Conservation (phyloP, 2,113 vertebrate genomes). For the Oryzias melastigma region DNA sequence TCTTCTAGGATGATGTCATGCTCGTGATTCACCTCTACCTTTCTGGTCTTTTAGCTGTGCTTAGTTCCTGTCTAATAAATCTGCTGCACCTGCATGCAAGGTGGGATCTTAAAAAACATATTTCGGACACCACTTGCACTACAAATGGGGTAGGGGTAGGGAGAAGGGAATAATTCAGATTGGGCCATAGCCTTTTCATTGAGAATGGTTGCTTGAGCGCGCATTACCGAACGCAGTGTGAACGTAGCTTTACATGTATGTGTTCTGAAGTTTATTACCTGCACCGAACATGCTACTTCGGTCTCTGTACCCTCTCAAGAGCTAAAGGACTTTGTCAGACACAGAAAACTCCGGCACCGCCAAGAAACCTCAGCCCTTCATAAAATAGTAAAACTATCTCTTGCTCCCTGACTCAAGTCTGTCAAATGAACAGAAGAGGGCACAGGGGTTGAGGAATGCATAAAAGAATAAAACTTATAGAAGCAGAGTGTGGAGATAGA, state of each 20-base stretch:
- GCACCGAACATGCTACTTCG: conserved; percentile 25
- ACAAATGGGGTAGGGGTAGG: too few relatives aligned
- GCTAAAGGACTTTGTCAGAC: conserved; percentile 59
- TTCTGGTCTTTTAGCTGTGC: too few relatives aligned
- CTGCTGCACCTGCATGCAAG: too few relatives aligned
- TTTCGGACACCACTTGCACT: too few relatives aligned
- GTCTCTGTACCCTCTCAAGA: conserved; percentile 34
- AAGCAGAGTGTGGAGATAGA: conserved; percentile 17
- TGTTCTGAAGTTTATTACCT: not conserved
- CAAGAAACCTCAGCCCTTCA: conserved; percentile 61
- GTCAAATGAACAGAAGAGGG: conserved; percentile 69
- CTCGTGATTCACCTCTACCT: too few relatives aligned
- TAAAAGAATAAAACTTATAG: conserved; percentile 55
- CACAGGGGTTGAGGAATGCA: conserved; percentile 61
- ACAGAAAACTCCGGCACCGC: conserved; percentile 46
- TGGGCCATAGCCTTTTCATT: too few relatives aligned
- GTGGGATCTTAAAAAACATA: too few relatives aligned
- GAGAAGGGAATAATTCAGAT: too few relatives aligned
- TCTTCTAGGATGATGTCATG: too few relatives aligned
- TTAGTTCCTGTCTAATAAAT: too few relatives aligned
- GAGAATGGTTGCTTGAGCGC: too few relatives aligned
- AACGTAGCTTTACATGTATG: not conserved
- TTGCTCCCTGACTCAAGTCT: conserved; percentile 65
- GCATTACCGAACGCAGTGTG: not conserved
- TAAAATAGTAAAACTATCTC: conserved; percentile 69